Evolutionary conservation across 2,888 invertebrate genomes (phyloP).

Genomic region (Mantis religiosa): DNA sequence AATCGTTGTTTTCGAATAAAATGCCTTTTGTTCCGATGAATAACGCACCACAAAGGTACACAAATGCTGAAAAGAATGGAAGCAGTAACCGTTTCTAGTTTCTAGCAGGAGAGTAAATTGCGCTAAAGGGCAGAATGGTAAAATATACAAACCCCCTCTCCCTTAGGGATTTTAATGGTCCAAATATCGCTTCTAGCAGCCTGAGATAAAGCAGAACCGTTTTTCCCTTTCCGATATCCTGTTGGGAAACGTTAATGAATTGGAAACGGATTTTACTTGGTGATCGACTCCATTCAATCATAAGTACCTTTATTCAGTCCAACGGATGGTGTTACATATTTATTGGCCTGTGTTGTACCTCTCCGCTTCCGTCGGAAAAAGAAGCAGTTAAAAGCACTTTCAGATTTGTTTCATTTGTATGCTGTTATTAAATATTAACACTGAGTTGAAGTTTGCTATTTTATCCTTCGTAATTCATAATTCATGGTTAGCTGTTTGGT

Average conservation of each 20-base stretch:
- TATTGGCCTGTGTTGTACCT: not conserved
- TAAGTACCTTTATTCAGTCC: not conserved
- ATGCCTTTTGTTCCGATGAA: not conserved
- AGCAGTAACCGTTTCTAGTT: not conserved
- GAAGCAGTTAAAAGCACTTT: too few relatives aligned
- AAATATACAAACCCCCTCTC: not conserved
- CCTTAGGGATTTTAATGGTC: not conserved
- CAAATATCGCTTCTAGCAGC: not conserved
- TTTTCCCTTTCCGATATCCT: not conserved
- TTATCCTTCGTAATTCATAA: too few relatives aligned
- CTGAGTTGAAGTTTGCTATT: too few relatives aligned
- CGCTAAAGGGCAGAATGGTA: not conserved
- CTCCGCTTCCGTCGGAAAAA: too few relatives aligned
- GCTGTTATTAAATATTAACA: too few relatives aligned
- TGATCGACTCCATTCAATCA: not conserved
- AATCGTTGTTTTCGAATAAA: not conserved
- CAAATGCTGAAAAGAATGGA: not conserved
- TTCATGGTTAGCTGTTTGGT: too few relatives aligned
- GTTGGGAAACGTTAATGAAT: not conserved
- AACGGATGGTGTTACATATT: not conserved
- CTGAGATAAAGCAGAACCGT: not conserved
- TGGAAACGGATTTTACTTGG: not conserved
- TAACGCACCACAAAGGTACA: not conserved
- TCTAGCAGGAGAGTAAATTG: not conserved
- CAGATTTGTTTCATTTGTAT: too few relatives aligned